Percentiles rank a stretch among this genome's conserved stretches.
Conservation (phyloP, 2,888 invertebrate genomes). For the Pseudococcus jackbeardsleyi region DNA sequence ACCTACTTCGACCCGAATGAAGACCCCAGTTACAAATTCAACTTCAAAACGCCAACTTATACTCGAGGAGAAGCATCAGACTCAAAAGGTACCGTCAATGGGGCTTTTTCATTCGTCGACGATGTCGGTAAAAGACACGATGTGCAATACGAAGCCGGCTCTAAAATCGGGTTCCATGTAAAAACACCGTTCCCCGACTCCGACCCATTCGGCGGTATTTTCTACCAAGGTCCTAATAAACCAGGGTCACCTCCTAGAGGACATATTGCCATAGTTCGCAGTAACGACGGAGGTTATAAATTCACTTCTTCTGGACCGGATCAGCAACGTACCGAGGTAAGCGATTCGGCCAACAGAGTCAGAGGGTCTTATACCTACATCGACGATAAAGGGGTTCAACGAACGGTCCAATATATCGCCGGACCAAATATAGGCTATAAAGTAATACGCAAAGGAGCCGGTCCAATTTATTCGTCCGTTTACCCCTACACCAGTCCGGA, state of each 20-base stretch:
- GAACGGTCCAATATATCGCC: conserved; percentile 83
- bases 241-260: conserved; percentile 73
- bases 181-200: conserved; percentile 79
- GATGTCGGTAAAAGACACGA: conserved; percentile 82
- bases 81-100: conserved; percentile 76
- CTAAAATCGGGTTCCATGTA: conserved; percentile 83
- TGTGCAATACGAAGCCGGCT: conserved; percentile 82
- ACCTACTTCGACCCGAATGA: conserved; percentile 83
- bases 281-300: conserved; percentile 81
- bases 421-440: conserved; percentile 85
- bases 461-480: conserved; percentile 76
- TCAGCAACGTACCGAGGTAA: conserved; percentile 81
- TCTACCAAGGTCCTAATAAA: conserved; percentile 77
- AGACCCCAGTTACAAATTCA: conserved; percentile 82
- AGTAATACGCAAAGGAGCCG: conserved; percentile 79
- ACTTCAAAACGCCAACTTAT: conserved; percentile 78
- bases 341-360: conserved; percentile 80
- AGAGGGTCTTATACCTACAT: conserved; percentile 83
- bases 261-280: conserved; percentile 80
- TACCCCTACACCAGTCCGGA: conserved; percentile 74
- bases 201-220: conserved; percentile 68
- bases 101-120: conserved; percentile 79
- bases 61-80: conserved; percentile 79
- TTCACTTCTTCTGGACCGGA: conserved; percentile 80
- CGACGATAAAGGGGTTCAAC: conserved; percentile 83